Evolutionary conservation across 2,113 vertebrate species (phyloP).

Genomic region (Sarotherodon lohbergeri): DNA sequence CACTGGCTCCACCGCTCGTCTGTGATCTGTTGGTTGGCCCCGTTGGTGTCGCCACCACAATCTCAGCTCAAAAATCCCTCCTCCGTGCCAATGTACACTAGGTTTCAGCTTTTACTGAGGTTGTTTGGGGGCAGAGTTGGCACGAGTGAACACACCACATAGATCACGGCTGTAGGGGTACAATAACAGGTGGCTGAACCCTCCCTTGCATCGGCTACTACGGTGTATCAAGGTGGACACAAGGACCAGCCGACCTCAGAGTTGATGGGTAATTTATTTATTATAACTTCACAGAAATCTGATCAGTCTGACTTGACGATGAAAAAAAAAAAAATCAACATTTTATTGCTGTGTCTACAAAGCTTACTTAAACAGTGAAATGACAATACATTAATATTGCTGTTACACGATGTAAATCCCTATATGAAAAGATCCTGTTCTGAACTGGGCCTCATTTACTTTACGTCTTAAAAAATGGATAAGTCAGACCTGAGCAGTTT

Average conservation of each 20-base stretch:
- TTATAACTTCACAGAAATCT: rapidly evolving
- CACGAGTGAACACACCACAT: not conserved
- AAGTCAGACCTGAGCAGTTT: not conserved
- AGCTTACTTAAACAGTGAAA: not conserved
- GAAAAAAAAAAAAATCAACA: not conserved
- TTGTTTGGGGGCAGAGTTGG: not conserved
- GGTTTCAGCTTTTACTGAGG: not conserved
- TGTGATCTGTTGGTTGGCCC: not conserved
- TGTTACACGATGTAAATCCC: not conserved
- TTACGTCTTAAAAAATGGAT: not conserved
- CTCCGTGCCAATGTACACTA: not conserved
- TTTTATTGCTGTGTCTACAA: not conserved
- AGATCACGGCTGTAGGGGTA: not conserved
- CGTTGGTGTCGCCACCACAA: not conserved
- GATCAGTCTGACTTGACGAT: not conserved
- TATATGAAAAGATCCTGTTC: not conserved
- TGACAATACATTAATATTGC: not conserved
- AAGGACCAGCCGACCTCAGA: not conserved
- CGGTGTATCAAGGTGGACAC: not conserved
- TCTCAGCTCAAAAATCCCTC: not conserved
- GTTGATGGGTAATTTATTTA: not conserved
- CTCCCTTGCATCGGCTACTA: not conserved
- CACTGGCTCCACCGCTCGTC: not conserved
- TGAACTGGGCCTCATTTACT: not conserved
- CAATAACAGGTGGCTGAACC: not conserved